A percentile compares a stretch with the other conserved stretches of the same genome.
Evolutionary conservation across 1,140 invertebrate species (phyloP).

Genomic region (Pseudomyrmex concolor): DNA sequence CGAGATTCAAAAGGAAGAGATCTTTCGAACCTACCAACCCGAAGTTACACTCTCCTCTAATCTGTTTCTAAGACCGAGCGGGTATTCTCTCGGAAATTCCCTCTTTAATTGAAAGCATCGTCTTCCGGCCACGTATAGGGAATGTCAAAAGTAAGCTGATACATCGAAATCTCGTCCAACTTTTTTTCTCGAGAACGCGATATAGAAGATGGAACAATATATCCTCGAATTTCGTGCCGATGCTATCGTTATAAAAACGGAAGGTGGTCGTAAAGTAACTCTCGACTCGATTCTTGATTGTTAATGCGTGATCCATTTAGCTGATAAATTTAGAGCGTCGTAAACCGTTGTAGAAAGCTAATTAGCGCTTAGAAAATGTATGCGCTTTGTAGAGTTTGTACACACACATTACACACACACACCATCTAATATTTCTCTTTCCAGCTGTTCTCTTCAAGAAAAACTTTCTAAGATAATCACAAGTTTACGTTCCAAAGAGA

Average conservation of each 20-base stretch:
- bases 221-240: conserved; percentile 15
- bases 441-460: too few species aligned
- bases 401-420: neutral
- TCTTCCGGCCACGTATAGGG: conserved; percentile 12
- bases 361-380: neutral
- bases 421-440: too few species aligned
- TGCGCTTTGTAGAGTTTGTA: neutral
- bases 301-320: conserved; percentile 34
- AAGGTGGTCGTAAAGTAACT: neutral
- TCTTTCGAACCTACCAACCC: conserved; percentile 25
- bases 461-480: conserved; percentile 38
- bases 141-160: neutral
- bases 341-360: conserved; percentile 13
- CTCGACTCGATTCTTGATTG: conserved; percentile 14
- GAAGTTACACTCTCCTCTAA: conserved; percentile 42
- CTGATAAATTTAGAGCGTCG: neutral
- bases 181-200: conserved; percentile 5
- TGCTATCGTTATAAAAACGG: neutral
- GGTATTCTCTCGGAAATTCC: conserved; percentile 34
- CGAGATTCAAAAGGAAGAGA: conserved; percentile 49
- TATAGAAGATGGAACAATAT: neutral
- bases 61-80: conserved; percentile 52
- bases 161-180: conserved; percentile 27
- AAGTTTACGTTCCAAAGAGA: neutral
- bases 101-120: conserved; percentile 59